Evolutionary conservation across 2,113 vertebrate genomes (phyloP), one percentile per base, ranked within the genome.

Genomic region (Galemys pyrenaicus): DNA sequence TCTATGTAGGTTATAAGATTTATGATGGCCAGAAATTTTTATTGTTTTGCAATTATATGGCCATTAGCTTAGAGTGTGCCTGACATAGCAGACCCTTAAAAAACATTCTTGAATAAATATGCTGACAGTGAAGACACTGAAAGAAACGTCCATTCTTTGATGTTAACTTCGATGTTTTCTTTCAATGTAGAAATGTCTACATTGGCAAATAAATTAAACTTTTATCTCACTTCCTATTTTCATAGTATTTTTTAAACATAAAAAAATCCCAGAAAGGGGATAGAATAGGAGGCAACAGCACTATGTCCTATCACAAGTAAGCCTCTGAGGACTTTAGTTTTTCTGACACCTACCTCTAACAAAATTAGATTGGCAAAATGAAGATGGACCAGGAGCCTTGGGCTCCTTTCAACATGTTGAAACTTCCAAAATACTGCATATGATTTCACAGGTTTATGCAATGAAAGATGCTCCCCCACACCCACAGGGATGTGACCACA

Each of bases 171-270:
- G n/a, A n/a, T n/a, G n/a, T n/a, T n/a, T n/a, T n/a, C n/a, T n/a
- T n/a, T n/a, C n/a, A n/a, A n/a, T n/a, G n/a, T n/a, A n/a, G n/a
- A n/a, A n/a, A n/a, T n/a, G n/a, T n/a, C n/a, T n/a, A n/a, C n/a
- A 73, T 28, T 60, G 78, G 44, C 54, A 95, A 94, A 87, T 13
- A 71, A 82, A 58, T 28, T 54, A 32, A 9, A 41, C 67, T 68
- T 49, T 60, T 60, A 71, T 71, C 30, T 91, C 46, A 87, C 28
- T 78, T 84, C 19, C 54, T 46, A 90, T n/a, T 77, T 67, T 67
- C 77, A 58, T 1, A 79, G 41, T 77, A 26, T 86, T 95, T 91
- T 84, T 62, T 41, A 94, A 82, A 56, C 49, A 78, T 35, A 87
- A 89, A 58, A 28, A 74, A 91, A 87, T 32, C 6, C 44, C 22